Evolutionary conservation across 1,140 invertebrate species (phyloP).

Genomic region (Orius laevigatus): DNA sequence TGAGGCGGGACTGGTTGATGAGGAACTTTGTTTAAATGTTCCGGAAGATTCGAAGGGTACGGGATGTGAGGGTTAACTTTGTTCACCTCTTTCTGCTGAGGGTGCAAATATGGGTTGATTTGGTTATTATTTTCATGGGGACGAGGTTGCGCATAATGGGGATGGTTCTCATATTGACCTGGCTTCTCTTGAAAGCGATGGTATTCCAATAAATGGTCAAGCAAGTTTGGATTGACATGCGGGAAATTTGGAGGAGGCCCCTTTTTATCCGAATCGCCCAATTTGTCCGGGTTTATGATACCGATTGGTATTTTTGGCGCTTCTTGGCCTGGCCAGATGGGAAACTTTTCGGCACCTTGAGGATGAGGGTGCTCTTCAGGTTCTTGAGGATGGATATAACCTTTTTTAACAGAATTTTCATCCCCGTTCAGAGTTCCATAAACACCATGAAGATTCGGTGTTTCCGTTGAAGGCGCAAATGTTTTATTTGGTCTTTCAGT

Average conservation of each 20-base stretch:
- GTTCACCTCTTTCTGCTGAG: slow-evolving; percentile 3
- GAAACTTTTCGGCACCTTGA: neutral
- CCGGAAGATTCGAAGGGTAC: slow-evolving; percentile 6
- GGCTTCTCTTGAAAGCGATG: slow-evolving; percentile 1
- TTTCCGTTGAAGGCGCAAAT: too few species aligned
- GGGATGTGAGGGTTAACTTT: slow-evolving; percentile 2
- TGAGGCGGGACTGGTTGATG: slow-evolving; percentile 3
- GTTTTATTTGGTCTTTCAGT: too few species aligned
- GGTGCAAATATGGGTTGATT: neutral
- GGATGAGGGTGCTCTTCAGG: too few species aligned
- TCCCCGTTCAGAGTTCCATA: too few species aligned
- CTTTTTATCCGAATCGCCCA: neutral
- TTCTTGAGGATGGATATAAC: too few species aligned
- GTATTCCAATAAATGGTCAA: slow-evolving; percentile 7
- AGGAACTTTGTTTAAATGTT: slow-evolving; percentile 5
- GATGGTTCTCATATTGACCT: neutral
- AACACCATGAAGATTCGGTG: too few species aligned
- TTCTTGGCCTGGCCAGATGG: neutral
- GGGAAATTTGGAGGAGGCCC: neutral
- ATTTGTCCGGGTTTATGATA: slow-evolving; percentile 10
- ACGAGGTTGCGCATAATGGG: neutral
- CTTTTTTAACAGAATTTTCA: too few species aligned
- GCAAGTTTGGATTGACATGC: neutral
- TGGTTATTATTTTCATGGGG: neutral
- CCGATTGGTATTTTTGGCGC: slow-evolving; percentile 6